Evolutionary conservation across 2,113 vertebrate genomes (phyloP).

Genomic region (Phaethon lepturus): DNA sequence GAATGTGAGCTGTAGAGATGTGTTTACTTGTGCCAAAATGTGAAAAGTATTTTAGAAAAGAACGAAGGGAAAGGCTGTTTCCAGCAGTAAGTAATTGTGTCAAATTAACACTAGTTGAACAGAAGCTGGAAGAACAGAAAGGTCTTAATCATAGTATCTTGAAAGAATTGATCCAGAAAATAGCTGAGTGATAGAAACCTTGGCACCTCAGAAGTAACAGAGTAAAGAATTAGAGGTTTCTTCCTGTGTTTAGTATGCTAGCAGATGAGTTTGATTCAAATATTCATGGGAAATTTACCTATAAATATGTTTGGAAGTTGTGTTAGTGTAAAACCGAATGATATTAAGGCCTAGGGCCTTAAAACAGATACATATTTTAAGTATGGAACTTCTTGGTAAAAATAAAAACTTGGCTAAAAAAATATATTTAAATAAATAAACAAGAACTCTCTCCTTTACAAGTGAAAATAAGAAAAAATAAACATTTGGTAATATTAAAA

Average conservation of each 20-base stretch:
- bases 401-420: neutral
- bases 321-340: neutral
- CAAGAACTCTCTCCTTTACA: neutral
- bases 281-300: neutral
- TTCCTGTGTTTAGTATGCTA: neutral
- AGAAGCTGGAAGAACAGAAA: neutral
- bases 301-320: neutral
- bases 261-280: neutral
- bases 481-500: neutral
- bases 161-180: neutral
- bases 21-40: neutral
- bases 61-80: neutral
- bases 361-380: neutral
- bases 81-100: neutral
- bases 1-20: neutral
- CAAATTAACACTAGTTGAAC: neutral
- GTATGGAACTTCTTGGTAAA: neutral
- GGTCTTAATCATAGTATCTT: neutral
- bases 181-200: neutral
- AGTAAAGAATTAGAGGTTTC: neutral
- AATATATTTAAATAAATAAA: neutral
- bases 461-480: neutral
- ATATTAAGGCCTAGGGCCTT: neutral
- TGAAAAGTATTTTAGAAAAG: neutral
- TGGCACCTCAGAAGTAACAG: neutral